Evolutionary conservation across 1,140 invertebrate species (phyloP).

Genomic region (Heliothis subflexa): DNA sequence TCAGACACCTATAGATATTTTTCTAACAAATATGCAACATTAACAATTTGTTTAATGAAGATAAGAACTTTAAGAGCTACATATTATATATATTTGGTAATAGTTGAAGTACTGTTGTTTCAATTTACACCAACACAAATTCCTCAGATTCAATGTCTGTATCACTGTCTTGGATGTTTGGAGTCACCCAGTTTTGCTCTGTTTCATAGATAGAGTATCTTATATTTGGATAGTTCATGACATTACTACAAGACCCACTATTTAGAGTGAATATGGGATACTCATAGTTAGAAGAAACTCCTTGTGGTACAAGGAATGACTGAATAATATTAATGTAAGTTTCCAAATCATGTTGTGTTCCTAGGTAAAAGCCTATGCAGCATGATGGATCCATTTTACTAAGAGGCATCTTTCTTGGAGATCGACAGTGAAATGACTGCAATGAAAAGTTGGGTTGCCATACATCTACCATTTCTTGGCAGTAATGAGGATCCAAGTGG

Average conservation of each 20-base stretch:
- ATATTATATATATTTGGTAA: constrained; percentile 44
- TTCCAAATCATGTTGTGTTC: constrained; percentile 92
- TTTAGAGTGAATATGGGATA: constrained; percentile 94
- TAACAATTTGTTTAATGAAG: constrained; percentile 39
- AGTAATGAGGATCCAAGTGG: constrained; percentile 97
- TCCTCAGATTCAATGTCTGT: constrained; percentile 90
- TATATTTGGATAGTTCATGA: constrained; percentile 85
- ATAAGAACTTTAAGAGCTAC: constrained; percentile 35
- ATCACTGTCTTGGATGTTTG: constrained; percentile 87
- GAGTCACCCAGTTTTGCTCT: constrained; percentile 81
- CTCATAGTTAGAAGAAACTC: constrained; percentile 88
- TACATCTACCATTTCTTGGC: constrained; percentile 95
- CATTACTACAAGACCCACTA: constrained; percentile 89
- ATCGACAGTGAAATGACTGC: constrained; percentile 94
- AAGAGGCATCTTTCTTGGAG: constrained; percentile 95
- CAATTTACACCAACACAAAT: constrained; percentile 88
- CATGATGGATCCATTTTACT: constrained; percentile 97
- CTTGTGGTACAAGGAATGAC: constrained; percentile 87
- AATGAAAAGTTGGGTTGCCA: constrained; percentile 90
- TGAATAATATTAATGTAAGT: constrained; percentile 90
- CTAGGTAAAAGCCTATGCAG: constrained; percentile 96
- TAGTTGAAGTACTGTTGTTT: constrained; percentile 42
- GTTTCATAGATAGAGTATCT: constrained; percentile 86
- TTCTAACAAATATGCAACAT: constrained; percentile 23
- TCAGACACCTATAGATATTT: constrained; percentile 25